Base-by-base conservation (phyloP, 2,888 invertebrate species). In the Drosophila emarginata region DNA sequence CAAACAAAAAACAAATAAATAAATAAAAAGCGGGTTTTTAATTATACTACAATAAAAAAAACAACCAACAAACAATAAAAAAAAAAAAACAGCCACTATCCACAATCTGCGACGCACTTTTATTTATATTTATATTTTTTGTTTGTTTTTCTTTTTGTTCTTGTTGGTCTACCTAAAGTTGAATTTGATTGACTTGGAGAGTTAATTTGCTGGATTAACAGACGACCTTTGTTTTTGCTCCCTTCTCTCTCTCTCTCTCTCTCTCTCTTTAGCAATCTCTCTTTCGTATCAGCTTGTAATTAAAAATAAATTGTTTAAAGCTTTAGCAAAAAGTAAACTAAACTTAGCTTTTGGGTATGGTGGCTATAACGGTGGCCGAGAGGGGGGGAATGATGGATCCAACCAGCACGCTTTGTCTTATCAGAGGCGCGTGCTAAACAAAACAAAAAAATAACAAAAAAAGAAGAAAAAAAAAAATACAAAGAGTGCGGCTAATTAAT, bases 41-140 rank as follows among this genome's bases (percentile, higher is more conserved):
- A 75, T 75, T 78, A 83, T 70, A 75, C 66, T 36, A 54, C 50
- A 58, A 77, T 45, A 14, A 45, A 14, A 32, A 54, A 50, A 60
- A 72, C 14, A 37, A 37, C n/a, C 37, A 37, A 37, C 45, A 45
- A 21, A 45, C 28, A 61, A 18, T 12, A 32, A 53, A 52, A 59
- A 72, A 58, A 21, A 11, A 21, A 61, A 37, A 45, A 18, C 45
- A 18, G 45, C 18, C 45, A 12, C 45, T 45, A 12, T 53, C 26
- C 26, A 45, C 26, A 70, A 80, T 59, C 68, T 80, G 70, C 87
- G 80, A 75, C 84, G 84, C 78, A 83, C 75, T 72, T 72, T 72
- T 52, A 26, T 26, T 26, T 26, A 4, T 4, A 23, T 2, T 23
- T 15, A 71, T 71, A 56, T 61, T 65, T 53, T 60, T 37, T 37